Conservation (phyloP, 2,113 vertebrate genomes). For the Mobula birostris region DNA sequence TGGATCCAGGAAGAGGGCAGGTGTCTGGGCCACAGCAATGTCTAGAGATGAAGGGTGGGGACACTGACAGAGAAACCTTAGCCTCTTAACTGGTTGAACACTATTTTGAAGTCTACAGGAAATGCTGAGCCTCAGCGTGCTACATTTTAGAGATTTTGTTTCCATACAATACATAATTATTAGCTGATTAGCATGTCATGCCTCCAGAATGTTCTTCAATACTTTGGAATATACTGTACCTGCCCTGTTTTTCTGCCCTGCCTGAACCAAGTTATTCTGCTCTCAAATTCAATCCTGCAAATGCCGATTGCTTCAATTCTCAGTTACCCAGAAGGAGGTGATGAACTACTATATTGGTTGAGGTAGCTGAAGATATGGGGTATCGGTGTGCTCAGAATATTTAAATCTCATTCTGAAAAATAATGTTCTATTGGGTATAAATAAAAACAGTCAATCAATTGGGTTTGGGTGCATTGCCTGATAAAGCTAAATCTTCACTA, state of each 20-base stretch:
- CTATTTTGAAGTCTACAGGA: conserved; percentile 6
- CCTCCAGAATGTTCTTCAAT: conserved; percentile 58
- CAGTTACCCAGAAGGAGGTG: too few relatives aligned
- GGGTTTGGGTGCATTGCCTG: too few relatives aligned
- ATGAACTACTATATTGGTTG: too few relatives aligned
- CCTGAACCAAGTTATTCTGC: too few relatives aligned
- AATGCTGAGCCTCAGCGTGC: neutral
- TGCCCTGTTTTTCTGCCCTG: conserved; percentile 54
- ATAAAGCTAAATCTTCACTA: too few relatives aligned
- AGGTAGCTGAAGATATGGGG: too few relatives aligned
- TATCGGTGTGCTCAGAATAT: too few relatives aligned
- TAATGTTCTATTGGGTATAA: too few relatives aligned
- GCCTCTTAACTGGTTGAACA: neutral
- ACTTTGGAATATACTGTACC: conserved; percentile 57
- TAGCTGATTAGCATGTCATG: neutral
- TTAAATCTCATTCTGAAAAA: too few relatives aligned
- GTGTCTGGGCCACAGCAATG: neutral
- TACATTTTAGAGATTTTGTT: neutral
- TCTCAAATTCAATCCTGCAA: too few relatives aligned
- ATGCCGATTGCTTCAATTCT: too few relatives aligned
- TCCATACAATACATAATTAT: neutral
- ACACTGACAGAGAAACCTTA: conserved; percentile 7
- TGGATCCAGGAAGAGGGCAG: neutral
- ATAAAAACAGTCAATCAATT: too few relatives aligned
- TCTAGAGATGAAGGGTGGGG: neutral